Evolutionary conservation across 1,140 invertebrate genomes (phyloP).

Genomic region (Bombus balteatus): DNA sequence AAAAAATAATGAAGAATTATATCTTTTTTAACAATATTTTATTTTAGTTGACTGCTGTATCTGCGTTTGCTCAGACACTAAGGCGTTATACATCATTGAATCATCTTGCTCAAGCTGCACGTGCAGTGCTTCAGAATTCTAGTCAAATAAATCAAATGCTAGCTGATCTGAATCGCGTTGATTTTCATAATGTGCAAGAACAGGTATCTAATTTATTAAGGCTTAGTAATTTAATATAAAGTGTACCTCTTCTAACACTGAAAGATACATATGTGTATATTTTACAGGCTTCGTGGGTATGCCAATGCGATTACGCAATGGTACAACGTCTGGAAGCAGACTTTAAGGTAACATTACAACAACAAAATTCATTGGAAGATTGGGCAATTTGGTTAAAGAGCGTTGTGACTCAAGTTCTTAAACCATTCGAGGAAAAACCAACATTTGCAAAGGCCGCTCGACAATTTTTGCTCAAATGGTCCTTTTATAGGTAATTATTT

Average conservation of each 20-base stretch:
- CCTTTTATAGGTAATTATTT: slow-evolving; percentile 93
- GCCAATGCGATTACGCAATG: slow-evolving; percentile 94
- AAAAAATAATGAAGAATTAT: slow-evolving; percentile 5
- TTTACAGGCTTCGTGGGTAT: slow-evolving; percentile 95
- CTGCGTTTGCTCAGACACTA: slow-evolving; percentile 96
- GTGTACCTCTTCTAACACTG: not conserved
- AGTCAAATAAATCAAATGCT: slow-evolving; percentile 99
- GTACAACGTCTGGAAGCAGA: slow-evolving; percentile 95
- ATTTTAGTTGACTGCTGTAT: slow-evolving; percentile 88
- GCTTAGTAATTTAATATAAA: not conserved
- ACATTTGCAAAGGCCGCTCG: slow-evolving; percentile 95
- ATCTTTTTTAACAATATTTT: not conserved
- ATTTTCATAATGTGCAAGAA: slow-evolving; percentile 97
- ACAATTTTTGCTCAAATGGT: slow-evolving; percentile 99
- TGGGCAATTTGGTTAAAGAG: slow-evolving; percentile 98
- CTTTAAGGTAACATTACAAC: slow-evolving; percentile 96
- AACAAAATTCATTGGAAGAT: slow-evolving; percentile 96
- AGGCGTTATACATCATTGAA: slow-evolving; percentile 98
- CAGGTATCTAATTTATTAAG: slow-evolving; percentile 81
- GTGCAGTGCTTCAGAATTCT: slow-evolving; percentile 97
- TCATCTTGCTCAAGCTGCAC: slow-evolving; percentile 97
- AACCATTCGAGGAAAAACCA: slow-evolving; percentile 92
- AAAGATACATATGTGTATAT: not conserved
- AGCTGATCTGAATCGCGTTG: slow-evolving; percentile 97
- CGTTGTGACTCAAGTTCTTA: slow-evolving; percentile 93